A percentile compares a stretch with the other conserved stretches of the same genome.
Conservation (phyloP, 2,797 vertebrate species). For the Anabacerthia variegaticeps region DNA sequence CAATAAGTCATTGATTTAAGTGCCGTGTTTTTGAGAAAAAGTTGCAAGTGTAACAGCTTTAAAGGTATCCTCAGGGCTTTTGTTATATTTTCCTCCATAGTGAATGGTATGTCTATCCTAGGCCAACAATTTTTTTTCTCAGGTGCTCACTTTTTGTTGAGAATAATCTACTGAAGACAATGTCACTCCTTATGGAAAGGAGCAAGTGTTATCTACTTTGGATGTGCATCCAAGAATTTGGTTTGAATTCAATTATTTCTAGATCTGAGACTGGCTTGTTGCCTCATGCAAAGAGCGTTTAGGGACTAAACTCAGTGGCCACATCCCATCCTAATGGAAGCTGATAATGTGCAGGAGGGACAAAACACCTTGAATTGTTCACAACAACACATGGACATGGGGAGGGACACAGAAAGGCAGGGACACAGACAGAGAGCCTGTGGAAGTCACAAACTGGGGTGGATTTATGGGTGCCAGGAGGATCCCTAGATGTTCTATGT, state of each 20-base stretch:
- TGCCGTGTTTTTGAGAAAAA: not conserved
- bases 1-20: not conserved
- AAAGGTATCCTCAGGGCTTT: not conserved
- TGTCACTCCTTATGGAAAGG: not conserved
- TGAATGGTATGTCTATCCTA: not conserved
- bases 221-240: not conserved
- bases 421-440: not conserved
- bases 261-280: not conserved
- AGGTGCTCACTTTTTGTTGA: not conserved
- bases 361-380: not conserved
- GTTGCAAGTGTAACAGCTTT: not conserved
- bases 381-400: fast-evolving
- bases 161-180: not conserved
- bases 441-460: not conserved
- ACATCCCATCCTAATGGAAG: not conserved
- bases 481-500: not conserved
- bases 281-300: not conserved
- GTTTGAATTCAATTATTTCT: not conserved
- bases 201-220: not conserved
- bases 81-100: not conserved
- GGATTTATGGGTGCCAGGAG: not conserved
- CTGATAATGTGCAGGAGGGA: not conserved
- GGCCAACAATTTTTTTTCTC: not conserved
- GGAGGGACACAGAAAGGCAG: not conserved
- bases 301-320: not conserved